Percentiles rank a stretch among this genome's conserved stretches.
Evolutionary conservation across 2,797 vertebrate genomes (phyloP).

Genomic region (Chaetophractus vellerosus): DNA sequence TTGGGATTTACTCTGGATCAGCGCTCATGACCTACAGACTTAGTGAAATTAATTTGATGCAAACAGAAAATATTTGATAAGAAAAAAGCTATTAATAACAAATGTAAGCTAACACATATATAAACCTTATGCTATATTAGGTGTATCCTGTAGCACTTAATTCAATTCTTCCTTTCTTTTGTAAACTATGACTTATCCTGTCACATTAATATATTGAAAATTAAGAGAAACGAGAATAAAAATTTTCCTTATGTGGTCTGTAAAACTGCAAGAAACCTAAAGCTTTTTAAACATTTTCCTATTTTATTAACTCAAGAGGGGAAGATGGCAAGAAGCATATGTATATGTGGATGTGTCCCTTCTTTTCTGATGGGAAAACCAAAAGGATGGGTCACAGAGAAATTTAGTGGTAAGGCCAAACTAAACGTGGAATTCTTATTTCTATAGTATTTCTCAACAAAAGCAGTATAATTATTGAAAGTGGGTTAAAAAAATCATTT

Average conservation of each 20-base stretch:
- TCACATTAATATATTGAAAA: slow-evolving; percentile 16
- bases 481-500: background rate
- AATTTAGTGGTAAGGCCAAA: background rate
- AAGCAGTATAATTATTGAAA: background rate
- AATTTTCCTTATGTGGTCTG: background rate
- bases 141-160: background rate
- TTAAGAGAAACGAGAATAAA: background rate
- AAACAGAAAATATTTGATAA: background rate
- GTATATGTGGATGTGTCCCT: background rate
- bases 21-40: background rate
- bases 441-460: background rate
- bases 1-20: background rate
- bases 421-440: background rate
- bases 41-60: background rate
- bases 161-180: background rate
- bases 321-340: background rate
- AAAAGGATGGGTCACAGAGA: background rate
- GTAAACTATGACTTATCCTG: background rate
- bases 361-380: background rate
- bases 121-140: background rate
- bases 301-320: background rate
- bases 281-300: background rate
- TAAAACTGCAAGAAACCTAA: slow-evolving; percentile 31
- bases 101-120: background rate
- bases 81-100: background rate